Evolutionary conservation across 2,113 vertebrate species (phyloP).

Genomic region (Petrocephalus zakoni): DNA sequence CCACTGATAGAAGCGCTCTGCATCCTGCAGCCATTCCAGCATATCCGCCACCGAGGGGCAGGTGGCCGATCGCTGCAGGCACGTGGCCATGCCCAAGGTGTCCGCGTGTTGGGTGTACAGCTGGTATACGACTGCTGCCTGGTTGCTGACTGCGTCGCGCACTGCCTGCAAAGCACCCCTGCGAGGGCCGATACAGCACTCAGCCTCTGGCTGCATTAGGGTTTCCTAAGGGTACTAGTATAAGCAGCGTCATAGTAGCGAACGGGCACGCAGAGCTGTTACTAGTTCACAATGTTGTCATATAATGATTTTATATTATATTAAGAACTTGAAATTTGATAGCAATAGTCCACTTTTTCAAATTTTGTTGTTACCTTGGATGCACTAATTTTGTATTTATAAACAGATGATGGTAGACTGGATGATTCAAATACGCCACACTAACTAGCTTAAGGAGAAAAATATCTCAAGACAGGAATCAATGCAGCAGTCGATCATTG

Average conservation of each 20-base stretch:
- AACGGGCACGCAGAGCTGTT: not conserved
- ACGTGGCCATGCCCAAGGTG: constrained; percentile 36
- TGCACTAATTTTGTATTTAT: not conserved
- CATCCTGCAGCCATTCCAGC: constrained; percentile 81
- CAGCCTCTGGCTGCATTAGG: not conserved
- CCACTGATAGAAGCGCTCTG: constrained; percentile 68
- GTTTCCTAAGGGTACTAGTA: not conserved
- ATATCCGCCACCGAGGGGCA: constrained; percentile 75
- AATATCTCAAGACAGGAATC: not conserved
- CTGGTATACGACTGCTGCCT: constrained; percentile 53
- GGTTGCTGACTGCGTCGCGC: constrained; percentile 60
- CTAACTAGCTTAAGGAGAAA: not conserved
- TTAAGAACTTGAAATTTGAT: not conserved
- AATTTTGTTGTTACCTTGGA: not conserved
- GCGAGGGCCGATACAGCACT: not conserved
- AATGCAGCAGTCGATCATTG: not conserved
- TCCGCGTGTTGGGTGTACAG: constrained; percentile 59
- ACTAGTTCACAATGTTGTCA: not conserved
- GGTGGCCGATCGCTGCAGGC: constrained; percentile 53
- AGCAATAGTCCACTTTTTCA: not conserved
- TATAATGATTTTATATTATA: not conserved
- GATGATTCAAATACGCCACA: not conserved
- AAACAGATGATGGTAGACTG: not conserved
- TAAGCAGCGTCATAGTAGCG: not conserved
- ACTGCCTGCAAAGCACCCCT: constrained; percentile 66